A percentile compares a stretch with the other conserved stretches of the same genome.
phyloP scores from a whole-genome alignment of 2,113 vertebrate genomes.

The Eulemur rufifrons region DNA sequence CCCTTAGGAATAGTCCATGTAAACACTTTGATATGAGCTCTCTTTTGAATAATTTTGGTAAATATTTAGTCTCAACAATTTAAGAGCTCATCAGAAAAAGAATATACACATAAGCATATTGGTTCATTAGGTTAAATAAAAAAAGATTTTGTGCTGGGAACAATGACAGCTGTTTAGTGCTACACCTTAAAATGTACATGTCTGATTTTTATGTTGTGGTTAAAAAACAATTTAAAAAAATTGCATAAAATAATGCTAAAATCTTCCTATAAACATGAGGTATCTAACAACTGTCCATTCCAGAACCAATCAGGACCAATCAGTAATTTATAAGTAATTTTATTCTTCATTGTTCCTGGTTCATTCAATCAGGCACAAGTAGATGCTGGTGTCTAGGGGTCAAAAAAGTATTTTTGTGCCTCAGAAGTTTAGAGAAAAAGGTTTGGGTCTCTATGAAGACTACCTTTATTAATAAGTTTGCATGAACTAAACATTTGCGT shows the following conservation, averaged over 20 bases:
- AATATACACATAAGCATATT: neutral
- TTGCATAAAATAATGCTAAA: neutral
- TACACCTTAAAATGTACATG: neutral
- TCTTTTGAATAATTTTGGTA: neutral
- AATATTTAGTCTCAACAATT: neutral
- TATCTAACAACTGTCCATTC: conserved; percentile 58
- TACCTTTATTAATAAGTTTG: neutral
- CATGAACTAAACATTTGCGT: neutral
- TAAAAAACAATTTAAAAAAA: neutral
- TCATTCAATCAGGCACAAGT: neutral
- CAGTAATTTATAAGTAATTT: neutral
- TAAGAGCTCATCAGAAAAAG: neutral
- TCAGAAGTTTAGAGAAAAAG: neutral
- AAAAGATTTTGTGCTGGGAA: neutral
- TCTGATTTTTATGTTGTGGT: neutral
- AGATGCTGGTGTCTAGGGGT: neutral
- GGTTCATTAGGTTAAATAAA: neutral
- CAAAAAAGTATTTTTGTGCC: neutral
- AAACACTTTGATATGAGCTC: neutral
- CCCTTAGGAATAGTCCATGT: neutral
- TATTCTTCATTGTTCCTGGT: neutral
- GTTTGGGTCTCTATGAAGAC: neutral
- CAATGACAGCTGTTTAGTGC: neutral
- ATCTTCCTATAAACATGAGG: neutral
- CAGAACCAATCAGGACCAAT: conserved; percentile 65